Evolutionary conservation across 2,797 vertebrate species (phyloP).

Genomic region (Gobio occitaniae): DNA sequence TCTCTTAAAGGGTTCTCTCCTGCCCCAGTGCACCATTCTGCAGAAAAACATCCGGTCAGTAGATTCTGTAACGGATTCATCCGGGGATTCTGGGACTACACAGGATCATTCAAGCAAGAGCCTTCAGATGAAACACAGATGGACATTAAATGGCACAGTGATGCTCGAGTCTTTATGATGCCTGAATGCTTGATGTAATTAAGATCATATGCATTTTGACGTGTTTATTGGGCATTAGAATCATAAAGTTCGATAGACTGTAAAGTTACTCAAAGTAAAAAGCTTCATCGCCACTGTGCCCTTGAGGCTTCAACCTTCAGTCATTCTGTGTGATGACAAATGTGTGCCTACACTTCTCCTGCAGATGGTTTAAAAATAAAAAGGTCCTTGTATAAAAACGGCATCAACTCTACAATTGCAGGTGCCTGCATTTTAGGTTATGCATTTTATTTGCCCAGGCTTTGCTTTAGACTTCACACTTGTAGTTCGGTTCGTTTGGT

Average conservation of each 20-base stretch:
- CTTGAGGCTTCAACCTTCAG: background rate
- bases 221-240: background rate
- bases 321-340: background rate
- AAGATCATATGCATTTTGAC: background rate
- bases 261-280: background rate
- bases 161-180: background rate
- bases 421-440: too few relatives aligned
- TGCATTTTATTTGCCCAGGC: too few relatives aligned
- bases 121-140: background rate
- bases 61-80: background rate
- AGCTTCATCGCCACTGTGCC: background rate
- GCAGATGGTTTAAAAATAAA: background rate
- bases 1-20: conserved; percentile 15
- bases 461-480: too few relatives aligned
- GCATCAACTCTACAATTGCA: too few relatives aligned
- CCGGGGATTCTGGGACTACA: background rate
- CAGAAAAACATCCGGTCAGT: background rate
- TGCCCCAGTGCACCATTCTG: background rate
- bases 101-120: background rate
- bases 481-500: too few relatives aligned
- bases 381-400: background rate
- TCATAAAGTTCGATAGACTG: background rate
- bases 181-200: background rate
- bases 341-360: background rate
- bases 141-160: conserved; percentile 20